phyloP scores from a whole-genome alignment of 2,797 vertebrate species.

The Molothrus ater region DNA sequence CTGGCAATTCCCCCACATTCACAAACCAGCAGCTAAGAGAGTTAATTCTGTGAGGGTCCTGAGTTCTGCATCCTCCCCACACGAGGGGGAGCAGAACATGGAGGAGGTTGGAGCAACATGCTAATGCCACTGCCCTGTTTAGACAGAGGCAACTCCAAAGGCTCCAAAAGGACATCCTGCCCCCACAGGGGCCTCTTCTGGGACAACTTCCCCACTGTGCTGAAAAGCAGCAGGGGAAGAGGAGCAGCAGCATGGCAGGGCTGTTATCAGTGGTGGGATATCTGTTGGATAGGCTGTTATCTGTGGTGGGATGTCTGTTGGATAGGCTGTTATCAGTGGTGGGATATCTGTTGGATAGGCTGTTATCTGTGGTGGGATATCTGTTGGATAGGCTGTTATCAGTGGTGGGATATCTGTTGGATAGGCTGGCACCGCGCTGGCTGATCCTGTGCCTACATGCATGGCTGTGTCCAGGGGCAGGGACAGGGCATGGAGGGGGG shows the following conservation, averaged over 20 bases:
- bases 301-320: no score
- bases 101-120: fast-evolving
- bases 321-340: no score
- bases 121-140: fast-evolving
- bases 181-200: not conserved
- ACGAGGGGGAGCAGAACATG: fast-evolving
- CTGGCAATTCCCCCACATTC: not conserved
- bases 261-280: not conserved
- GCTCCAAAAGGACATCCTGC: not conserved
- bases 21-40: not conserved
- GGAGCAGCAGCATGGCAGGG: fast-evolving
- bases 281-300: no score
- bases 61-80: not conserved
- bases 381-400: not conserved
- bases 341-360: no score
- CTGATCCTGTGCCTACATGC: not conserved
- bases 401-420: no score
- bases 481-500: fast-evolving
- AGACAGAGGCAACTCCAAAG: not conserved
- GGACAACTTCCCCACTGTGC: not conserved
- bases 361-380: not conserved
- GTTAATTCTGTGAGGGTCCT: fast-evolving
- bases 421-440: fast-evolving
- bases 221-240: fast-evolving
- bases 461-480: fast-evolving